phyloP scores from a whole-genome alignment of 2,888 invertebrate species.

The Lasioglossum oenotherae region DNA sequence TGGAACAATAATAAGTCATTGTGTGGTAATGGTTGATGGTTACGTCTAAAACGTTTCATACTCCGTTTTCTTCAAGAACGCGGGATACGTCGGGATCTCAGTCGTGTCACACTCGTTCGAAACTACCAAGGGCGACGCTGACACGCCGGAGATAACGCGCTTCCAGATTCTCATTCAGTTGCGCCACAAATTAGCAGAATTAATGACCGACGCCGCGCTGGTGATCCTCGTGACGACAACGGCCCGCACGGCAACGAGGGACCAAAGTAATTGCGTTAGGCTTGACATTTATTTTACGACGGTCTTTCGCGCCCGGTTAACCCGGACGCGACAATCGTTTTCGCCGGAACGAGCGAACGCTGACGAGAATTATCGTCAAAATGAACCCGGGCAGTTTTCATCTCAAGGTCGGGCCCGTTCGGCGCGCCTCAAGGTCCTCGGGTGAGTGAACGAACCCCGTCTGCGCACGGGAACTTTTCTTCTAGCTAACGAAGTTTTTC shows the following conservation, averaged over 20 bases:
- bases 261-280: slow-evolving; percentile 68
- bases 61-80: neutral
- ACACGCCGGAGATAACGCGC: slow-evolving; percentile 44
- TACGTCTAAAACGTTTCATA: neutral
- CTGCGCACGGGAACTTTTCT: neutral
- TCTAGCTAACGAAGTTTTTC: neutral
- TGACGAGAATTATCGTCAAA: slow-evolving; percentile 59
- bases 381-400: slow-evolving; percentile 52
- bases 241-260: slow-evolving; percentile 41
- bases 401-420: slow-evolving; percentile 52
- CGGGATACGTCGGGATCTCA: neutral
- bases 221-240: slow-evolving; percentile 58
- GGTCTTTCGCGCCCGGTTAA: slow-evolving; percentile 56
- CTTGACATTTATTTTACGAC: slow-evolving; percentile 69
- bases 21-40: slow-evolving; percentile 58
- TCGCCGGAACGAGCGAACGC: slow-evolving; percentile 37
- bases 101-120: neutral
- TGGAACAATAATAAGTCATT: slow-evolving; percentile 40
- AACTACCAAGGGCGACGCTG: neutral
- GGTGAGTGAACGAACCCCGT: slow-evolving; percentile 38
- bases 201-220: slow-evolving; percentile 58
- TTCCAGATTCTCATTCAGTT: slow-evolving; percentile 65
- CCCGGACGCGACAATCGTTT: slow-evolving; percentile 66
- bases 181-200: slow-evolving; percentile 70
- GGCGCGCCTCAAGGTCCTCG: slow-evolving; percentile 21